Evolutionary conservation across 2,888 invertebrate species (phyloP).

Genomic region (Megastigmus dorsalis): DNA sequence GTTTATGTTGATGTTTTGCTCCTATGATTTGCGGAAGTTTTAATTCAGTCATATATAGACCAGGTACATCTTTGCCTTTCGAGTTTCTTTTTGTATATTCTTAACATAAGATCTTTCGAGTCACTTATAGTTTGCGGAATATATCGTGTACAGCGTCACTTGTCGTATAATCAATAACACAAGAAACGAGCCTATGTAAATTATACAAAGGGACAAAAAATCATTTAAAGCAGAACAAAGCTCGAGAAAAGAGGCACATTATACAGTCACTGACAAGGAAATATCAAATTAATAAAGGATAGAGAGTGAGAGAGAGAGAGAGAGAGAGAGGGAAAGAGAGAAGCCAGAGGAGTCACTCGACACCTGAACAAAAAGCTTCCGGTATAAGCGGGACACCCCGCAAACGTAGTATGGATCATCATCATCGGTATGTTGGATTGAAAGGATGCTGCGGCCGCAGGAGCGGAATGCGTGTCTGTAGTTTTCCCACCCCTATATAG

Average conservation of each 20-base stretch:
- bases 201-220: background rate
- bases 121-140: background rate
- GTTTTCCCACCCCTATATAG: conserved; percentile 9
- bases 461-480: background rate
- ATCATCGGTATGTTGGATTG: background rate
- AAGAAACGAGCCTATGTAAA: background rate
- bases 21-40: background rate
- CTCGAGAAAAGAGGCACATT: background rate
- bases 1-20: background rate
- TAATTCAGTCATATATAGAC: no score
- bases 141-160: background rate
- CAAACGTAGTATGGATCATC: conserved; percentile 8
- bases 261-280: no score
- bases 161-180: background rate
- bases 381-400: background rate
- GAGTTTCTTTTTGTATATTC: background rate
- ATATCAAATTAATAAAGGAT: no score
- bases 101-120: background rate
- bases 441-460: conserved; percentile 6
- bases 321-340: background rate
- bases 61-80: no score
- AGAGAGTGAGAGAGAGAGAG: background rate
- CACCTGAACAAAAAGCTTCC: conserved; percentile 23
- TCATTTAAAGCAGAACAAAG: background rate
- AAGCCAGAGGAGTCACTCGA: background rate